These are phyloP conservation scores for Aleadryas rufinucha DNA, from an alignment of 2,113 vertebrate genomes.

Conservation along the genomic window DNA sequence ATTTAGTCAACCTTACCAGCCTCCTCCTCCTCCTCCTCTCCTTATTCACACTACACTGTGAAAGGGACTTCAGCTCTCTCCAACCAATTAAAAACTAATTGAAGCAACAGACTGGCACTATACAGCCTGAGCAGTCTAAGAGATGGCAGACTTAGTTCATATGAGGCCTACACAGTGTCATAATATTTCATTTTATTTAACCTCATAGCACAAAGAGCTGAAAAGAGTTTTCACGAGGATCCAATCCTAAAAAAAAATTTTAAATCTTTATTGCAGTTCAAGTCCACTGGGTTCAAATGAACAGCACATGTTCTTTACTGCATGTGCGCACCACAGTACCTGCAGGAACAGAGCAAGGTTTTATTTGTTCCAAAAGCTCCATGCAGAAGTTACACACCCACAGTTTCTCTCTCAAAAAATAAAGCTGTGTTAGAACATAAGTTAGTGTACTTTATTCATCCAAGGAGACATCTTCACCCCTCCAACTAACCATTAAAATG, in stretches of 20 bases:
- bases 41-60: constrained; percentile 21
- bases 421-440: background rate
- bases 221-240: background rate
- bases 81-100: constrained; percentile 54
- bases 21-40: background rate
- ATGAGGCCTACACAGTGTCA: background rate
- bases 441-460: background rate
- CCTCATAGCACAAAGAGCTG: background rate
- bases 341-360: background rate
- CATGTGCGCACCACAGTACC: background rate
- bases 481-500: background rate
- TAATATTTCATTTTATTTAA: constrained; percentile 29
- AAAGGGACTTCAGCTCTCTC: constrained; percentile 35
- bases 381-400: background rate
- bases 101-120: background rate
- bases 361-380: background rate
- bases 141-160: background rate
- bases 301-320: background rate
- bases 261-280: background rate
- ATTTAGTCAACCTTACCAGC: constrained; percentile 16
- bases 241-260: background rate
- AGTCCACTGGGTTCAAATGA: background rate
- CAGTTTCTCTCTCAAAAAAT: background rate
- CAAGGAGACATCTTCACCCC: background rate
- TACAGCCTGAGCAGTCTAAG: background rate